Base-by-base conservation (phyloP, 2,888 invertebrate genomes). In the Agrotis segetum region DNA sequence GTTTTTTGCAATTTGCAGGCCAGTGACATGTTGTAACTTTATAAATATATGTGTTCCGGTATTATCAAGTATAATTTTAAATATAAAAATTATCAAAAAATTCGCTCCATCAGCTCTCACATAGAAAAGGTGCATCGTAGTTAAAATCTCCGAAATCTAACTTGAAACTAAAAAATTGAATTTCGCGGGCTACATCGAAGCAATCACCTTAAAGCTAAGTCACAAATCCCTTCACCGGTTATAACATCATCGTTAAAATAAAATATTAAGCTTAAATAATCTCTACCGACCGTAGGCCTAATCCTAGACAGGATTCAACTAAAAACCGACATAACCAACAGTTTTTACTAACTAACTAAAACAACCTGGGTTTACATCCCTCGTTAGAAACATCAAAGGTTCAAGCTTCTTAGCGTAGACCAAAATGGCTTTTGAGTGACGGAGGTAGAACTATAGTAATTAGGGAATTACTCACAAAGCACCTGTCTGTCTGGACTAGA, bases 391-490 rank as follows among this genome's bases (percentile, higher is more conserved):
- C 56, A 71, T 64, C 56, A 83, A 83, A 64, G 59, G 67, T 24
- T 40, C 50, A 83, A 64, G 55, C 74, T 24, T 21, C 49, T 60
- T 24, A 47, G 61, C 62, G 58, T 13, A 70, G 47, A 79, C 64
- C 24, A n/a, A 55, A 78, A 70, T 66, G 50, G 34, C 19, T 21
- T 74, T 67, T 80, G 63, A 66, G 68, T 65, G 82, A 67, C 55
- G 59, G 59, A 60, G 74, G 80, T 79, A 58, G 49, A 80, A 80
- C 76, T 80, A 74, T 75, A 75, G 29, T 67, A 67, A 75, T 83
- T 83, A 83, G 29, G 69, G 67, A 80, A 70, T 80, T 59, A 68
- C 55, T 74, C 53, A 29, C 72, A 55, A 55, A 59, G 52, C 56
- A 50, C 64, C 62, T 52, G 79, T 55, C 79, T 67, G 64, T 16